These are phyloP conservation scores for Babylonia areolata DNA, from an alignment of 1,140 invertebrate genomes.

Conservation along the genomic window DNA sequence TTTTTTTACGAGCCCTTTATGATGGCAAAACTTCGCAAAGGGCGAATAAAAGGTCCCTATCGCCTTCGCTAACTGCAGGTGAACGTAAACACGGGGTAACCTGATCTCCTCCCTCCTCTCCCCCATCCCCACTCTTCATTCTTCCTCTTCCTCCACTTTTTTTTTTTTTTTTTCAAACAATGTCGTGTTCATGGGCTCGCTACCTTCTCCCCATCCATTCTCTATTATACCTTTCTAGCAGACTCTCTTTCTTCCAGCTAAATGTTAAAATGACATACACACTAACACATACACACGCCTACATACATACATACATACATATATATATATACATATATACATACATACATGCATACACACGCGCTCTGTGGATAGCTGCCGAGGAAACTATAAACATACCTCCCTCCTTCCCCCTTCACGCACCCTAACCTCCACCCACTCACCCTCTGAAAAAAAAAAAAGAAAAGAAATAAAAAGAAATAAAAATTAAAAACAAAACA, in stretches of 20 bases:
- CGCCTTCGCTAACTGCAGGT: slow-evolving; percentile 9
- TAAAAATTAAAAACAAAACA: too few species aligned
- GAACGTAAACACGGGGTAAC: neutral
- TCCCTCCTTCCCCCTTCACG: neutral
- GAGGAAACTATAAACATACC: neutral
- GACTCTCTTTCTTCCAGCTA: too few species aligned
- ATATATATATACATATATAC: too few species aligned
- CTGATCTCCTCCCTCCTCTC: neutral
- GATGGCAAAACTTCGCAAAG: neutral
- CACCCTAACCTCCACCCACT: neutral
- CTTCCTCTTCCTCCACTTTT: neutral
- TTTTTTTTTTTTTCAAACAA: neutral
- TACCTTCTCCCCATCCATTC: too few species aligned
- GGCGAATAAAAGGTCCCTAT: neutral
- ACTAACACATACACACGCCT: too few species aligned
- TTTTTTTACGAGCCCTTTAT: neutral
- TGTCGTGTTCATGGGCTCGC: too few species aligned
- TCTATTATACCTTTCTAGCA: too few species aligned
- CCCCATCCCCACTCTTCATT: neutral
- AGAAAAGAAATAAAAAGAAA: too few species aligned
- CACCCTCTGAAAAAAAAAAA: too few species aligned
- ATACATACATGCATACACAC: too few species aligned
- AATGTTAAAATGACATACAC: too few species aligned
- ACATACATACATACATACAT: too few species aligned
- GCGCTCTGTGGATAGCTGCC: neutral